Evolutionary conservation across 2,113 vertebrate genomes (phyloP).

Genomic region (Gymnocephalus cernua): DNA sequence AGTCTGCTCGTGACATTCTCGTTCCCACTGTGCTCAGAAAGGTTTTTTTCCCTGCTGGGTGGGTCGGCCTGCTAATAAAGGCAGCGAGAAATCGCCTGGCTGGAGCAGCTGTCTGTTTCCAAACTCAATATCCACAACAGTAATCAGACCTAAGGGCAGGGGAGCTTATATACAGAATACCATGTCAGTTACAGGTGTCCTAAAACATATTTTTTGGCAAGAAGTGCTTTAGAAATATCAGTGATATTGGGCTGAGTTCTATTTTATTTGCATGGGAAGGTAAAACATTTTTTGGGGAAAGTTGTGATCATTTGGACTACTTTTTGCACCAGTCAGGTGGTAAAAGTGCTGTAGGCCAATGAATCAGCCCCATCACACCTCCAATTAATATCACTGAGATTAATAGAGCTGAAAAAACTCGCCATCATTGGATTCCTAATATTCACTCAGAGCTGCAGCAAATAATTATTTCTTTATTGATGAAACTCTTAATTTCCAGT

Average conservation of each 20-base stretch:
- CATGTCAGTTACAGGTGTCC: background rate
- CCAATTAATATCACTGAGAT: too few relatives aligned
- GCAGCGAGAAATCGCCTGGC: slow-evolving; percentile 51
- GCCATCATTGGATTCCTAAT: too few relatives aligned
- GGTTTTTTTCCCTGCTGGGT: slow-evolving; percentile 75
- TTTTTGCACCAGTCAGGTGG: too few relatives aligned
- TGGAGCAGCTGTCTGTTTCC: slow-evolving; percentile 82
- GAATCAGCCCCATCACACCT: background rate
- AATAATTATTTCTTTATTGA: too few relatives aligned
- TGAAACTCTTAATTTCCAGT: too few relatives aligned
- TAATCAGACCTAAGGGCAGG: slow-evolving; percentile 62
- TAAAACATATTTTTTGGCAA: background rate
- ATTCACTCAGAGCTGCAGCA: too few relatives aligned
- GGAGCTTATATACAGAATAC: background rate
- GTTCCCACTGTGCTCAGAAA: slow-evolving; percentile 70
- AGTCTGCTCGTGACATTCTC: slow-evolving; percentile 68
- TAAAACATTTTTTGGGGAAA: background rate
- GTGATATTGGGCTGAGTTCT: background rate
- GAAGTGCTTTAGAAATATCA: background rate
- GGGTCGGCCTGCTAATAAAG: slow-evolving; percentile 65
- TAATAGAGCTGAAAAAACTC: too few relatives aligned
- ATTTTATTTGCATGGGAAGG: background rate
- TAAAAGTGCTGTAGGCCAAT: background rate
- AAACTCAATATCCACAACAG: slow-evolving; percentile 70
- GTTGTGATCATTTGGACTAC: background rate